Percentiles rank a stretch among this genome's conserved stretches.
Conservation (phyloP, 2,113 vertebrate genomes). For the Lagenorhynchus albirostris region DNA sequence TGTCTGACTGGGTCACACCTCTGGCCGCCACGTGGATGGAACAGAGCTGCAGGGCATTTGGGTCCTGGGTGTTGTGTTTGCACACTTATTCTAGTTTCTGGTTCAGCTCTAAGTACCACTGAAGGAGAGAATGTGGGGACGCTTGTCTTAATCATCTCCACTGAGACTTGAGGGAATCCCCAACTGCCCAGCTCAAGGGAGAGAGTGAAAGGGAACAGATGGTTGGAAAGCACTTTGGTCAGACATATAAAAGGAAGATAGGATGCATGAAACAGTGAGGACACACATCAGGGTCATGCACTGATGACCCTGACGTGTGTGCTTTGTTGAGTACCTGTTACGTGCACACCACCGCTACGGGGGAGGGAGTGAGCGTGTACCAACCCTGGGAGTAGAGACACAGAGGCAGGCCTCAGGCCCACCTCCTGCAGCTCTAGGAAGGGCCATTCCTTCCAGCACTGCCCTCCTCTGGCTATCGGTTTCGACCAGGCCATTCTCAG, state of each 20-base stretch:
- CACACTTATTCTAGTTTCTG: not conserved
- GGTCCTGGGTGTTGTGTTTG: not conserved
- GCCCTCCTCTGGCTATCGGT: not conserved
- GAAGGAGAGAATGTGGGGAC: not conserved
- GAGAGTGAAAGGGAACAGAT: not conserved
- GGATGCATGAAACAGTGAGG: not conserved
- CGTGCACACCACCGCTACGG: rapidly evolving
- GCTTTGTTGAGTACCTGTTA: not conserved
- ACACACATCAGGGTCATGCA: rapidly evolving
- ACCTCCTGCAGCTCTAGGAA: not conserved
- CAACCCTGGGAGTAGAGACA: rapidly evolving
- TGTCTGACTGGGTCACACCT: too few species aligned
- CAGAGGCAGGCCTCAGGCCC: too few species aligned
- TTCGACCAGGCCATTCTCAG: not conserved
- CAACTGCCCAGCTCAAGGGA: not conserved
- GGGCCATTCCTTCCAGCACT: rapidly evolving
- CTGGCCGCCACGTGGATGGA: not conserved
- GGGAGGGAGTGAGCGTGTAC: rapidly evolving
- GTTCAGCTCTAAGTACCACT: not conserved
- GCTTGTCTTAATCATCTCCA: not conserved
- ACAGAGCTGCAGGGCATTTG: not conserved
- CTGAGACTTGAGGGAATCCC: not conserved
- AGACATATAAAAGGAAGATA: not conserved
- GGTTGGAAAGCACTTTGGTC: not conserved
- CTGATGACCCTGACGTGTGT: too few species aligned